A percentile compares a stretch with the other conserved stretches of the same genome.
phyloP scores from a whole-genome alignment of 1,140 invertebrate species.

The Pseudobourletiella spinata region DNA sequence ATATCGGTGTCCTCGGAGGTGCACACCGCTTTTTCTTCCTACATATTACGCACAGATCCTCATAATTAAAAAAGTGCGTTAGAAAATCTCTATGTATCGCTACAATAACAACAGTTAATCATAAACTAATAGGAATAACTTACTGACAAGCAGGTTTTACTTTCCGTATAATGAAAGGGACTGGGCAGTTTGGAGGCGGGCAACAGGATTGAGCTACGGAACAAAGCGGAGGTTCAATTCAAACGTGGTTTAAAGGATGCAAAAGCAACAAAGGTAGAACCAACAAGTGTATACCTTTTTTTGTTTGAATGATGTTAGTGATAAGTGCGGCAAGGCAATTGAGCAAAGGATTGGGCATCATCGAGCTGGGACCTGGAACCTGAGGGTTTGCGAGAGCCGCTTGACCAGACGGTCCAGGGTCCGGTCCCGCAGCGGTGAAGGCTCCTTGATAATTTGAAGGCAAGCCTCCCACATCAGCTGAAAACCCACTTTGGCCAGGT shows the following conservation, averaged over 20 bases:
- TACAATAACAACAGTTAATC: background rate
- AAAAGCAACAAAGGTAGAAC: too few relatives aligned
- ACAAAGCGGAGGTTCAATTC: background rate
- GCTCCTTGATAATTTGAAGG: too few relatives aligned
- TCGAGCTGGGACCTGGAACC: too few relatives aligned
- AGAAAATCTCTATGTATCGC: background rate
- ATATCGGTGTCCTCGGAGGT: too few relatives aligned
- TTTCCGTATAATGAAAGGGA: background rate
- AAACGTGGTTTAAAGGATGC: background rate
- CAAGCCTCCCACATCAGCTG: too few relatives aligned
- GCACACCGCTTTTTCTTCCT: background rate
- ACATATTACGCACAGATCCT: background rate
- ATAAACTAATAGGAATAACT: background rate
- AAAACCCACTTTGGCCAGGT: too few relatives aligned
- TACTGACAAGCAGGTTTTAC: background rate
- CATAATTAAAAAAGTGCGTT: too few relatives aligned
- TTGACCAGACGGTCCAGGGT: too few relatives aligned
- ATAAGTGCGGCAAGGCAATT: background rate
- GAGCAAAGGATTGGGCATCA: too few relatives aligned
- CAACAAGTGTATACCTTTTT: background rate
- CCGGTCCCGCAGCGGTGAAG: too few relatives aligned
- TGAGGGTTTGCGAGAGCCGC: too few relatives aligned
- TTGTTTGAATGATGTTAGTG: background rate
- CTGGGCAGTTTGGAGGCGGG: background rate
- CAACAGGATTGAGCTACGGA: background rate